Conservation (phyloP, 1,140 invertebrate species). For the Bombus vancouverensis region DNA sequence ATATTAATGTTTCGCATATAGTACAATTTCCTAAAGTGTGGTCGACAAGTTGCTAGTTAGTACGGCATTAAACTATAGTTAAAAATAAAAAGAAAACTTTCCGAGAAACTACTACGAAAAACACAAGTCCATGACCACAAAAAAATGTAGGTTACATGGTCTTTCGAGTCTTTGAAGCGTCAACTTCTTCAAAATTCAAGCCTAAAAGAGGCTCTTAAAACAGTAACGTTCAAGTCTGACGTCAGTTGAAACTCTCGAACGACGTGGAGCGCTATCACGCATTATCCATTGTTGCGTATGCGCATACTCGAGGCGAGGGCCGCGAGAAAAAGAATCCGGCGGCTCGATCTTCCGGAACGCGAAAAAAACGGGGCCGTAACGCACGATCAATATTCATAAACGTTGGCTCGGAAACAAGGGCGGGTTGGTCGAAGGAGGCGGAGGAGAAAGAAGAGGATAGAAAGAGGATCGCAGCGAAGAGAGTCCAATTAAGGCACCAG, state of each 20-base stretch:
- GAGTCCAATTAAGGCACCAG: conserved; percentile 55
- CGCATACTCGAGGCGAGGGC: conserved; percentile 16
- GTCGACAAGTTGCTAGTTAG: no score
- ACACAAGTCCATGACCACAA: background rate
- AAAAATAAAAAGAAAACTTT: no score
- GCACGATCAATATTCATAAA: conserved; percentile 49
- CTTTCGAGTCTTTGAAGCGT: background rate
- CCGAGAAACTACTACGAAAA: background rate
- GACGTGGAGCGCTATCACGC: conserved; percentile 1
- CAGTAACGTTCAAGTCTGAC: no score
- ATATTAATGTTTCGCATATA: no score
- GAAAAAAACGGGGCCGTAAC: conserved; percentile 20
- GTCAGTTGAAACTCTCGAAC: background rate
- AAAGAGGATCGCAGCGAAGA: conserved; percentile 9
- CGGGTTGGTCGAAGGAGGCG: background rate
- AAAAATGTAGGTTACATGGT: background rate
- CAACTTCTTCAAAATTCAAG: background rate
- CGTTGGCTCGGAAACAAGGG: conserved; percentile 10
- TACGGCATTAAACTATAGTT: no score
- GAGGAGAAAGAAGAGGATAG: background rate
- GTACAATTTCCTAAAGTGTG: no score
- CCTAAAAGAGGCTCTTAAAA: no score
- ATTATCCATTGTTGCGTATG: conserved; percentile 38
- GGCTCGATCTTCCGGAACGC: conserved; percentile 33
- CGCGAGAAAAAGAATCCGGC: background rate